Conservation (phyloP, 35 echinoderm and acorn worm species). For the Lytechinus pictus region DNA sequence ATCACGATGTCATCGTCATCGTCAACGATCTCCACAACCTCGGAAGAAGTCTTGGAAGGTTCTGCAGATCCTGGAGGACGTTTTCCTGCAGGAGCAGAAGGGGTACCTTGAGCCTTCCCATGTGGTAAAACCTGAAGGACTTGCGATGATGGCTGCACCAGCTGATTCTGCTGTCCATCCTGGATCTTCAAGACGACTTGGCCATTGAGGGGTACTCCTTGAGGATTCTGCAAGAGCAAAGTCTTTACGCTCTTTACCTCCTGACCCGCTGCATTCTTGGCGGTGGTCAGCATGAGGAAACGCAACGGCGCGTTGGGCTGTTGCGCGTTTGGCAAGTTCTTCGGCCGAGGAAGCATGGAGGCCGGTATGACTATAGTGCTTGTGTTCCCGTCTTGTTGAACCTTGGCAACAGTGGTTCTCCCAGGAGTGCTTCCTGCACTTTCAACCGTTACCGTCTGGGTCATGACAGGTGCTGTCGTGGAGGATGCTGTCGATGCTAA, state of each 20-base stretch:
- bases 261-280: background rate
- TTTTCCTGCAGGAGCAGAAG: background rate
- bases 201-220: background rate
- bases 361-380: background rate
- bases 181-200: background rate
- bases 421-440: background rate
- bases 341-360: background rate
- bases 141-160: background rate
- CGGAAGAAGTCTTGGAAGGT: background rate
- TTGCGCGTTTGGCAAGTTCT: background rate
- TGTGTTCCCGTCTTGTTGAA: background rate
- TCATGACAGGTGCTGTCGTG: background rate
- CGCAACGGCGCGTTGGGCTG: background rate
- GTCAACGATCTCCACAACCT: conserved; percentile 4
- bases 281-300: background rate
- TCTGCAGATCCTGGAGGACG: background rate
- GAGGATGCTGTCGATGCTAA: background rate
- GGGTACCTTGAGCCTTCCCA: background rate
- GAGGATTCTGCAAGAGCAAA: background rate
- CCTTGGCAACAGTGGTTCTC: background rate
- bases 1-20: conserved; percentile 38
- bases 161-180: background rate
- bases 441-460: background rate
- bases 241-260: background rate
- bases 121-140: background rate